Evolutionary conservation across 2,888 invertebrate genomes (phyloP).

Genomic region (Agrochola litura): DNA sequence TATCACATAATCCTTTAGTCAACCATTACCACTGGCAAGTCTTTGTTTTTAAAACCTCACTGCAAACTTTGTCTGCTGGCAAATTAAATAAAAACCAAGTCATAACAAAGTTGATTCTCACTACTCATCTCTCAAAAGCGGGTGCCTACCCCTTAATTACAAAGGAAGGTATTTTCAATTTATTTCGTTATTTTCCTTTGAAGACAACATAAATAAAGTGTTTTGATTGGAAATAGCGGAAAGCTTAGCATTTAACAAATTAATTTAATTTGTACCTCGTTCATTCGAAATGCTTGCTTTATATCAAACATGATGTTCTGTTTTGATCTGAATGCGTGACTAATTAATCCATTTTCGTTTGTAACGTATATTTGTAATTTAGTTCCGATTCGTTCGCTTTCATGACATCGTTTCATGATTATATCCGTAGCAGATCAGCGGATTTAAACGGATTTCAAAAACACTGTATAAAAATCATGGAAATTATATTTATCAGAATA

Average conservation of each 20-base stretch:
- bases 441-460: background rate
- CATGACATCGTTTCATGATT: background rate
- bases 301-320: slow-evolving; percentile 39
- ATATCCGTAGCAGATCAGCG: background rate
- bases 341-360: slow-evolving; percentile 40
- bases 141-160: slow-evolving; percentile 68
- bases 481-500: background rate
- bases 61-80: slow-evolving; percentile 8
- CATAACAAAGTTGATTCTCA: slow-evolving; percentile 28
- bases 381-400: slow-evolving; percentile 39
- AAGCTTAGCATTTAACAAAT: slow-evolving; percentile 70
- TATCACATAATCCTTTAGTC: background rate
- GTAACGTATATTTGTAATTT: slow-evolving; percentile 18
- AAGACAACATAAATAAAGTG: slow-evolving; percentile 71
- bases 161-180: slow-evolving; percentile 75
- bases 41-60: slow-evolving; percentile 1
- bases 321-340: slow-evolving; percentile 44
- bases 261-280: slow-evolving; percentile 70
- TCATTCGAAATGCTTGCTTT: slow-evolving; percentile 58
- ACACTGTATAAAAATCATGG: background rate
- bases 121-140: slow-evolving; percentile 40
- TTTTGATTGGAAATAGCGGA: slow-evolving; percentile 72
- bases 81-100: slow-evolving; percentile 28
- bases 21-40: background rate
- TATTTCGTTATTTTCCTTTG: slow-evolving; percentile 74